Evolutionary conservation across 2,797 vertebrate genomes (phyloP).

Genomic region (Platalea minor): DNA sequence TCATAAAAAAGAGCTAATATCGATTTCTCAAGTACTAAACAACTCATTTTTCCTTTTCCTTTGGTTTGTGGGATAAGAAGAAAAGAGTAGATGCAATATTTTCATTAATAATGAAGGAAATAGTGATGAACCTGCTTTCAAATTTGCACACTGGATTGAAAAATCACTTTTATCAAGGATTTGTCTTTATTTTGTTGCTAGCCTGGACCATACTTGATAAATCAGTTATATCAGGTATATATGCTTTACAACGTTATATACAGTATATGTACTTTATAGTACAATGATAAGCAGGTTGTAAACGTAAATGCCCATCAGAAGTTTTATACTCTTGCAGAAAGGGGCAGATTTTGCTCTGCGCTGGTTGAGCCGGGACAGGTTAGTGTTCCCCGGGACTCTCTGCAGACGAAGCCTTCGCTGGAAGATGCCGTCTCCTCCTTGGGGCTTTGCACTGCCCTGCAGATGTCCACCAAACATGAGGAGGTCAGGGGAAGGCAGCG

Average conservation of each 20-base stretch:
- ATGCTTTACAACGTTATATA: no score
- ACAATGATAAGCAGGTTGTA: neutral
- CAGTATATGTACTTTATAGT: neutral
- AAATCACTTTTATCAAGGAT: neutral
- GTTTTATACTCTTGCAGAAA: fast-evolving
- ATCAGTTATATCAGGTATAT: neutral
- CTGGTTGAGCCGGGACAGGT: neutral
- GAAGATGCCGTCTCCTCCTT: fast-evolving
- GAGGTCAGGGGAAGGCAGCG: neutral
- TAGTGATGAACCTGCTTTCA: neutral
- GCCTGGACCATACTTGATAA: neutral
- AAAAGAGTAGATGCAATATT: neutral
- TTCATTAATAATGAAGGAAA: neutral
- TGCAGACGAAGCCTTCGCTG: neutral
- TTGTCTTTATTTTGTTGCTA: neutral
- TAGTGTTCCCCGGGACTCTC: fast-evolving
- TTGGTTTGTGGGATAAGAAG: neutral
- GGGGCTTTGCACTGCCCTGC: neutral
- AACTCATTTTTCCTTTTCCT: neutral
- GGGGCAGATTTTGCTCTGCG: neutral
- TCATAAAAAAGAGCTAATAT: neutral
- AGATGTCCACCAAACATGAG: neutral
- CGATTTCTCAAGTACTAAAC: neutral
- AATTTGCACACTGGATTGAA: neutral
- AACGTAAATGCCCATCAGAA: neutral